phyloP scores from a whole-genome alignment of 2,888 invertebrate species.

The Drosophila putrida region DNA sequence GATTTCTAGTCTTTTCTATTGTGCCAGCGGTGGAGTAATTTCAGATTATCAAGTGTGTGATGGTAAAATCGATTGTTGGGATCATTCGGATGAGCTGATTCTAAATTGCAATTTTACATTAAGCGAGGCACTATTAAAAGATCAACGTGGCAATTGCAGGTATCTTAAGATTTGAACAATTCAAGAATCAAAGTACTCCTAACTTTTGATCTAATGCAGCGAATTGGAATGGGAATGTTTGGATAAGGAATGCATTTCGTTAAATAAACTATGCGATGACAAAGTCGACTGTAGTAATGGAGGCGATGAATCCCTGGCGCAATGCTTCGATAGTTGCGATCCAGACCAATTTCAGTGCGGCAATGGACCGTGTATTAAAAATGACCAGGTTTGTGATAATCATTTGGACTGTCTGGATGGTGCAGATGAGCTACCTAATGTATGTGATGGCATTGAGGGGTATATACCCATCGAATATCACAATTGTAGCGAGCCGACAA shows the following conservation, averaged over 20 bases:
- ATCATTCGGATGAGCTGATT: conserved; percentile 12
- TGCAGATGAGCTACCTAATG: conserved; percentile 22
- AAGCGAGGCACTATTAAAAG: not conserved
- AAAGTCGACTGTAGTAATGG: conserved; percentile 32
- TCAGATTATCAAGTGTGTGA: not conserved
- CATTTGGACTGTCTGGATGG: conserved; percentile 31
- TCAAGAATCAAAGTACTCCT: not conserved
- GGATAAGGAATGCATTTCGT: not conserved
- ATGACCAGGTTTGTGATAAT: conserved; percentile 7
- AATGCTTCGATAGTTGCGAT: not conserved
- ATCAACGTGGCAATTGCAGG: conserved; percentile 1
- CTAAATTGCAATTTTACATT: not conserved
- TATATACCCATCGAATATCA: not conserved
- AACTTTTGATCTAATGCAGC: not conserved
- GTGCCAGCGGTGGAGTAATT: conserved; percentile 23
- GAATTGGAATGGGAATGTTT: not conserved
- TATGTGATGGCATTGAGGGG: not conserved
- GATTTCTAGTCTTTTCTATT: not conserved
- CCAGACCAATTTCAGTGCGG: conserved; percentile 30
- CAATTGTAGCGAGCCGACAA: conserved; percentile 2
- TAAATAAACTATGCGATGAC: not conserved
- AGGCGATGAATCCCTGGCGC: conserved; percentile 20
- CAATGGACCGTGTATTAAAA: conserved; percentile 12
- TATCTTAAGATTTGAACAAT: not conserved
- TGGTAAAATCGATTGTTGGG: conserved; percentile 6